Percentiles rank a stretch among this genome's conserved stretches.
Evolutionary conservation across 2,797 vertebrate genomes (phyloP).

Genomic region (Chiloscyllium punctatum): DNA sequence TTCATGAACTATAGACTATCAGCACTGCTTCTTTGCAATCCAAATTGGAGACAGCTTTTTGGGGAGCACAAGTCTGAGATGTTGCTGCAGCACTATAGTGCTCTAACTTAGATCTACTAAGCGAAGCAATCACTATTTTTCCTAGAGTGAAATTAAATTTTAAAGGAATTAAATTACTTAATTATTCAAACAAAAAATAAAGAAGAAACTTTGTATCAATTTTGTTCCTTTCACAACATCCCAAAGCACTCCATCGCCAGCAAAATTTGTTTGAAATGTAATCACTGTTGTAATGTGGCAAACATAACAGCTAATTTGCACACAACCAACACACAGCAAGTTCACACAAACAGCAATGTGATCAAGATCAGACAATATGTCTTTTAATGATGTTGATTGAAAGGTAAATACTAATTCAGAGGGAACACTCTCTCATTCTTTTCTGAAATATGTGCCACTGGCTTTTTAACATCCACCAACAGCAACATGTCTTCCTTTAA

Average conservation of each 20-base stretch:
- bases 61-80: background rate
- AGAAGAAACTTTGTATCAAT: background rate
- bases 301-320: background rate
- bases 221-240: background rate
- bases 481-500: background rate
- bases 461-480: background rate
- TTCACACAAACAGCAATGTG: background rate
- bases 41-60: background rate
- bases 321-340: background rate
- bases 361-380: background rate
- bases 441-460: background rate
- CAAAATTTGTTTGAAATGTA: background rate
- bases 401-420: background rate
- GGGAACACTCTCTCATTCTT: background rate
- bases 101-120: background rate
- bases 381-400: background rate
- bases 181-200: constrained; percentile 3
- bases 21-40: background rate
- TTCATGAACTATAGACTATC: background rate
- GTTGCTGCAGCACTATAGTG: background rate
- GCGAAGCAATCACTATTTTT: background rate
- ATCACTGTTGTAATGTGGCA: background rate
- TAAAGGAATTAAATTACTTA: background rate
- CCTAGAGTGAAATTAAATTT: background rate
- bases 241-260: background rate